A percentile compares a stretch with the other conserved stretches of the same genome.
phyloP scores from a whole-genome alignment of 2,113 vertebrate species.

The Pelvicachromis taeniatus region DNA sequence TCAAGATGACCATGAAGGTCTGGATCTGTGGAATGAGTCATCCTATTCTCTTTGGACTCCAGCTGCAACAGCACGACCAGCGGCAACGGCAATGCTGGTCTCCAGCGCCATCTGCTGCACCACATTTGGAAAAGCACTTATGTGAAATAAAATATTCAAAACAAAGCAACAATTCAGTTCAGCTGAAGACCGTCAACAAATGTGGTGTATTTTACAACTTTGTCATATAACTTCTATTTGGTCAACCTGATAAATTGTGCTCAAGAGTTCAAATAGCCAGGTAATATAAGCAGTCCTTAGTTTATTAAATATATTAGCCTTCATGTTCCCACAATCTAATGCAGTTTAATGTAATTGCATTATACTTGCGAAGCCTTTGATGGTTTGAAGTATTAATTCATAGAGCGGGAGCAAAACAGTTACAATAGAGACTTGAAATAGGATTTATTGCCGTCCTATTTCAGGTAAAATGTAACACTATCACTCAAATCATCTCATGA shows the following conservation, averaged over 20 bases:
- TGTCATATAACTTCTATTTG: neutral
- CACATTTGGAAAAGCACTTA: neutral
- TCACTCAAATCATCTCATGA: neutral
- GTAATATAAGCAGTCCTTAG: neutral
- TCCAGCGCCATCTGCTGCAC: constrained; percentile 40
- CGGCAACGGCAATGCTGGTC: neutral
- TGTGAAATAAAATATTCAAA: neutral
- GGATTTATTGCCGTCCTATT: neutral
- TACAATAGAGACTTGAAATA: neutral
- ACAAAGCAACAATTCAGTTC: neutral
- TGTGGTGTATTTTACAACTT: neutral
- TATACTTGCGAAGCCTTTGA: neutral
- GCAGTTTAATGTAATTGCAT: neutral
- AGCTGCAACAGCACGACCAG: neutral
- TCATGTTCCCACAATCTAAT: neutral
- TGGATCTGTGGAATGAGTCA: constrained; percentile 10
- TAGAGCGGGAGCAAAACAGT: neutral
- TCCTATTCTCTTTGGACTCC: neutral
- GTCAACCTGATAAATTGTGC: neutral
- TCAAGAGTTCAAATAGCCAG: neutral
- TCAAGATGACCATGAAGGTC: constrained; percentile 11
- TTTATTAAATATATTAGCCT: neutral
- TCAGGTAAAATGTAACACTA: neutral
- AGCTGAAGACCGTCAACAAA: neutral
- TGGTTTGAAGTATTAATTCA: neutral